Evolutionary conservation across 2,888 invertebrate genomes (phyloP).

Genomic region (Mystacides longicornis): DNA sequence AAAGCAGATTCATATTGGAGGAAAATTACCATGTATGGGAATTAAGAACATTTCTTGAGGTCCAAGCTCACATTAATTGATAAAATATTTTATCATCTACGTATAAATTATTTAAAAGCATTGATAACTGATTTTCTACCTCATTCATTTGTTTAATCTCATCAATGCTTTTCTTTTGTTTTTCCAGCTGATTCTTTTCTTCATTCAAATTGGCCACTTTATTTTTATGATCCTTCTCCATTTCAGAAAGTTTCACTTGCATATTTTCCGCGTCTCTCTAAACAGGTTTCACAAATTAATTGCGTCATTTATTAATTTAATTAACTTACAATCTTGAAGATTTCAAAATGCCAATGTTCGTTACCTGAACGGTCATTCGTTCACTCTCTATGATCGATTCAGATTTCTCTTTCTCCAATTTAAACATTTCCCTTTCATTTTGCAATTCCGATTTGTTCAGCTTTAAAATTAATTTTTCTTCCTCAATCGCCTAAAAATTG

Average conservation of each 20-base stretch:
- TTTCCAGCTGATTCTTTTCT: constrained; percentile 35
- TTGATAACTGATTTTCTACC: constrained; percentile 32
- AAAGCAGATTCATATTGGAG: too few relatives aligned
- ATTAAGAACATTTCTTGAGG: too few relatives aligned
- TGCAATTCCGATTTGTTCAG: constrained; percentile 55
- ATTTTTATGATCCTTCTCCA: constrained; percentile 41
- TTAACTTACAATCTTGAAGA: neutral
- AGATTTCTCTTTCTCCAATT: constrained; percentile 52
- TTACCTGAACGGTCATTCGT: constrained; percentile 53
- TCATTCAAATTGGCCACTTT: constrained; percentile 39
- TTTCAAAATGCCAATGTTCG: neutral
- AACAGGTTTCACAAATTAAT: neutral
- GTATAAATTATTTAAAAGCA: neutral
- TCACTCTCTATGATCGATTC: constrained; percentile 50
- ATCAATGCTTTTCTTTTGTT: constrained; percentile 39
- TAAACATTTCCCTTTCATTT: constrained; percentile 54
- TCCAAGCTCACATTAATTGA: too few relatives aligned
- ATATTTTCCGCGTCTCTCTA: constrained; percentile 12
- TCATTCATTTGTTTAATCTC: constrained; percentile 41
- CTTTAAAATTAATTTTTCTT: constrained; percentile 42
- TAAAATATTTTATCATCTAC: neutral
- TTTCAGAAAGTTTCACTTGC: constrained; percentile 33
- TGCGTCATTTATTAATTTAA: neutral
- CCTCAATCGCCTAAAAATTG: constrained; percentile 39
- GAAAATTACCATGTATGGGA: too few relatives aligned